Conservation (phyloP, 2,113 vertebrate genomes). For the Cervus canadensis region DNA sequence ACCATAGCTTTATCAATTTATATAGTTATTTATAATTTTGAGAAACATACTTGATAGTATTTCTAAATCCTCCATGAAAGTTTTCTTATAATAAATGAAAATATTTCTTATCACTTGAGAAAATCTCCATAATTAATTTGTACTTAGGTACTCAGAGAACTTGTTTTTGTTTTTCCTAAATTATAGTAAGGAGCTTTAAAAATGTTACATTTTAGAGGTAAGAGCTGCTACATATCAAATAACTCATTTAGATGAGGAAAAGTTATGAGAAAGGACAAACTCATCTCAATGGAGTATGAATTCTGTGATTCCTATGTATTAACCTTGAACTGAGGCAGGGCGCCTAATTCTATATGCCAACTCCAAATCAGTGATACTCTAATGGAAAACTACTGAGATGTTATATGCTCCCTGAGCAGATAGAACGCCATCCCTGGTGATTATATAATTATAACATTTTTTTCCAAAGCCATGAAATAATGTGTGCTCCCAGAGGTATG, state of each 20-base stretch:
- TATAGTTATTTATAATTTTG: not conserved
- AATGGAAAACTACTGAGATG: constrained; percentile 29
- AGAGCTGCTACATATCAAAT: not conserved
- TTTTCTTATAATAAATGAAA: not conserved
- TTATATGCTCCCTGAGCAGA: not conserved
- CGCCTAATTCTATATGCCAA: not conserved
- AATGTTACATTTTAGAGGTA: not conserved
- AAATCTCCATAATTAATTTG: not conserved
- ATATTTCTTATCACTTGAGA: not conserved
- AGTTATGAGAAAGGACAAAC: constrained; percentile 13
- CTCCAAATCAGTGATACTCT: not conserved
- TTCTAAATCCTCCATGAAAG: not conserved
- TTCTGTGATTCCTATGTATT: not conserved
- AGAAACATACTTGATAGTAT: not conserved
- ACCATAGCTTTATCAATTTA: not conserved
- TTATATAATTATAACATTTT: constrained; percentile 24
- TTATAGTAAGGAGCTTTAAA: not conserved
- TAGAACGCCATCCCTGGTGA: not conserved
- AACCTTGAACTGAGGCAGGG: not conserved
- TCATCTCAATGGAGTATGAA: not conserved
- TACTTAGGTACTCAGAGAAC: not conserved
- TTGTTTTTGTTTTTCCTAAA: not conserved
- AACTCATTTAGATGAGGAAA: constrained; percentile 26
- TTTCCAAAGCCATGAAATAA: constrained; percentile 43
- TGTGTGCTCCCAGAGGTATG: not conserved